Evolutionary conservation across 2,797 vertebrate species (phyloP), one percentile per base, ranked within the genome.

Genomic region (Epinephelus awoara): DNA sequence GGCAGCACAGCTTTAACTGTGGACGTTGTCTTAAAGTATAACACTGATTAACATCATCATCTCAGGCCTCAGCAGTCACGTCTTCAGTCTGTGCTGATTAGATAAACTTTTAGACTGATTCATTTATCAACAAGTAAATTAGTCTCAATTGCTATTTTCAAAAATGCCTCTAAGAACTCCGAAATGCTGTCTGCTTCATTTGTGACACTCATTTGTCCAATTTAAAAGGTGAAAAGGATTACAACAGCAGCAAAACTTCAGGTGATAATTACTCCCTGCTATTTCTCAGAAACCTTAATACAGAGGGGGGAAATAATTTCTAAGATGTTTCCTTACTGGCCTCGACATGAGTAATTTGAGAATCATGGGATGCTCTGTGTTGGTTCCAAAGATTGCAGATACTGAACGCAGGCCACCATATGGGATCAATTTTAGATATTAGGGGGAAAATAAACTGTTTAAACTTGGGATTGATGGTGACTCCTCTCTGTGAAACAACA

Each of bases 341-440:
- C 19, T 66, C 57, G 27, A 18, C 46, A 25, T 0, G 0, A 38
- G 56, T 29, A 76, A 64, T 40, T 5, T 52, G 66, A 70, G 77
- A 70, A 55, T 64, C 13, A 72, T 68, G 17, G 50, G 64, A 61
- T 66, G 65, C 5, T 44, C 21, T 67, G 27, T 29, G 27, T 69
- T 58, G 21, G 11, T 44, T 76, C 19, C 27, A 68, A 29, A 23
- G 5, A 80, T 18, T 68, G 21, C 27, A 56, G 67, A 71, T 52
- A 40, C 47, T 42, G 23, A 46, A 38, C 25, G 27, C 2, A 6
- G 21, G 25, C 27, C 27, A 2, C 8, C 61, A 77, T 42, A 63
- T 75, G 61, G 61, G 18, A 58, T 70, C 46, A 34, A 42, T 83
- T 82, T 70, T 7, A 38, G 13, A 50, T 61, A 51, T 62, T 54